These are phyloP conservation scores for Oscheius myriophilus DNA, from an alignment of 2,888 invertebrate species.

Conservation along the genomic window DNA sequence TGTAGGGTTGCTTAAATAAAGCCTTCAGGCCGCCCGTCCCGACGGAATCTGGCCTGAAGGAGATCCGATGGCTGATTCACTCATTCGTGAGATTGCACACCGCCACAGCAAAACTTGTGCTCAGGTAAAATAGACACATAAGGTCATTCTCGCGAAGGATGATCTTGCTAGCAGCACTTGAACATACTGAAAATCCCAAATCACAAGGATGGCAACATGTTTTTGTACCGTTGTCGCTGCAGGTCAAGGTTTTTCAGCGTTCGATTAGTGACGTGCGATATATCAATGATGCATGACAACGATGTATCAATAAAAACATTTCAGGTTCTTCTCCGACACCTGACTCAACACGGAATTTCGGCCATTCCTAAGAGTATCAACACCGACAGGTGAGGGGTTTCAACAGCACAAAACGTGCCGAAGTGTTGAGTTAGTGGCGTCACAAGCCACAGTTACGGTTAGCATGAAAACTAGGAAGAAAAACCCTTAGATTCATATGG, in stretches of 20 bases:
- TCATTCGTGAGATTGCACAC: conserved; percentile 44
- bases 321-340: conserved; percentile 51
- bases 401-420: conserved; percentile 21
- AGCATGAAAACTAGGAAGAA: too few species aligned
- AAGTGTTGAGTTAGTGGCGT: conserved; percentile 19
- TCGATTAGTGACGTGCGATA: background rate
- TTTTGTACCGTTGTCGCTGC: too few species aligned
- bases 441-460: conserved; percentile 5
- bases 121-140: conserved; percentile 38
- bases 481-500: too few species aligned
- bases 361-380: conserved; percentile 56
- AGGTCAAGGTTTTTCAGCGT: too few species aligned
- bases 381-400: conserved; percentile 34
- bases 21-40: conserved; percentile 45
- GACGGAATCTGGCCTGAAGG: conserved; percentile 52
- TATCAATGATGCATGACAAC: background rate
- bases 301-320: conserved; percentile 1
- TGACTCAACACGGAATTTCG: conserved; percentile 54
- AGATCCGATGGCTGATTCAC: conserved; percentile 48
- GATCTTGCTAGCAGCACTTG: too few species aligned
- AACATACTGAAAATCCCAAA: too few species aligned
- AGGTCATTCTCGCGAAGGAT: too few species aligned
- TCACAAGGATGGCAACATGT: too few species aligned
- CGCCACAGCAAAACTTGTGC: conserved; percentile 55
- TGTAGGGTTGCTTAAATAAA: background rate